Conservation (phyloP, 2,113 vertebrate genomes). For the Rattus rattus region DNA sequence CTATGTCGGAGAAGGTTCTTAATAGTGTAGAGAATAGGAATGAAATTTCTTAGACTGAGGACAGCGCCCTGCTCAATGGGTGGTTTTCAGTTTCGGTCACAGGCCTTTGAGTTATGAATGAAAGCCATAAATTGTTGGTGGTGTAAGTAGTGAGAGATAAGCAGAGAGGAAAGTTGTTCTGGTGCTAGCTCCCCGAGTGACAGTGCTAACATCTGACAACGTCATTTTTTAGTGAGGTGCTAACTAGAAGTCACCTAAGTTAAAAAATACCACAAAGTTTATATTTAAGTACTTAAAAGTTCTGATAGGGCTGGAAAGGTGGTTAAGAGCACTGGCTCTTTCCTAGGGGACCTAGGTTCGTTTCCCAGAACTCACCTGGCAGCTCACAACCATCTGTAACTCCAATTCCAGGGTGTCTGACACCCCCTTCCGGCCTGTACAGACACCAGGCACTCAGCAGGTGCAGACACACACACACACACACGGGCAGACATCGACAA, state of each 20-base stretch:
- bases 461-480: no score
- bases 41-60: not conserved
- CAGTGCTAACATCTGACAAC: not conserved
- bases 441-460: not conserved
- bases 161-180: constrained; percentile 44
- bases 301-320: not conserved
- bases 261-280: not conserved
- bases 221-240: constrained; percentile 22
- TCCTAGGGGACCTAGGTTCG: not conserved
- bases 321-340: not conserved
- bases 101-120: not conserved
- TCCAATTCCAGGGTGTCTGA: not conserved
- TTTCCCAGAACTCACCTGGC: not conserved
- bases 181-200: not conserved
- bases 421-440: not conserved
- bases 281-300: not conserved
- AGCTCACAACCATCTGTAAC: not conserved
- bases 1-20: not conserved
- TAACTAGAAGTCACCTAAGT: constrained; percentile 35
- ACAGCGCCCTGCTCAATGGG: constrained; percentile 8
- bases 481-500: not conserved
- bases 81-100: not conserved
- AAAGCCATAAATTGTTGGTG: constrained; percentile 13
- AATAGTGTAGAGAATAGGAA: constrained; percentile 4
- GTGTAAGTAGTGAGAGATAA: constrained; percentile 9